These are phyloP conservation scores for Patagioenas fasciata DNA, from an alignment of 2,113 vertebrate genomes.

Conservation along the genomic window DNA sequence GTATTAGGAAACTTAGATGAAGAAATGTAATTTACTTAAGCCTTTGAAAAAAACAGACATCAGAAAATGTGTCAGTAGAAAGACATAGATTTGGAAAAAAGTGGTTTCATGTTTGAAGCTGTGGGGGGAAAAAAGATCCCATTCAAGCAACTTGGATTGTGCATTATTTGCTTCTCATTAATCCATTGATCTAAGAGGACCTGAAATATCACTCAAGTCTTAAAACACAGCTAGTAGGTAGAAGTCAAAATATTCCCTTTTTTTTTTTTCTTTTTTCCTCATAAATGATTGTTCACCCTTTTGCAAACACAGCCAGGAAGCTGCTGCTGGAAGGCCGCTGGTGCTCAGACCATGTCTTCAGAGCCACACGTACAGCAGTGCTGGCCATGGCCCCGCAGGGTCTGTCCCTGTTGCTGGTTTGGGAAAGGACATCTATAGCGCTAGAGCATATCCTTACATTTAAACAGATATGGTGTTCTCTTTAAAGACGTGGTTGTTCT, in stretches of 20 bases:
- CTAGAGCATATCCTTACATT: neutral
- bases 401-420: neutral
- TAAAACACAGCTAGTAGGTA: neutral
- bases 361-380: rapidly evolving
- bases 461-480: neutral
- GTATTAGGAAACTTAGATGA: neutral
- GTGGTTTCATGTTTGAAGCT: neutral
- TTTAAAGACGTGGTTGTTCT: neutral
- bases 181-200: too few species aligned
- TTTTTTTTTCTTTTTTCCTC: neutral
- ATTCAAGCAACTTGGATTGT: neutral
- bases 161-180: too few species aligned
- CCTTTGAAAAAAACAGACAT: neutral
- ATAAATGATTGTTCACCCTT: neutral
- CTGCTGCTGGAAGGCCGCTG: neutral
- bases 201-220: neutral
- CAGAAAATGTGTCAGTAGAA: neutral
- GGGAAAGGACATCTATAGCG: neutral
- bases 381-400: neutral
- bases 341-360: rapidly evolving
- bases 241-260: neutral
- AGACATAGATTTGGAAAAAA: neutral
- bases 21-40: neutral
- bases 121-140: neutral
- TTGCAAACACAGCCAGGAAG: neutral